These are phyloP conservation scores for Oenanthe melanoleuca DNA, from an alignment of 2,113 vertebrate genomes.

Conservation along the genomic window DNA sequence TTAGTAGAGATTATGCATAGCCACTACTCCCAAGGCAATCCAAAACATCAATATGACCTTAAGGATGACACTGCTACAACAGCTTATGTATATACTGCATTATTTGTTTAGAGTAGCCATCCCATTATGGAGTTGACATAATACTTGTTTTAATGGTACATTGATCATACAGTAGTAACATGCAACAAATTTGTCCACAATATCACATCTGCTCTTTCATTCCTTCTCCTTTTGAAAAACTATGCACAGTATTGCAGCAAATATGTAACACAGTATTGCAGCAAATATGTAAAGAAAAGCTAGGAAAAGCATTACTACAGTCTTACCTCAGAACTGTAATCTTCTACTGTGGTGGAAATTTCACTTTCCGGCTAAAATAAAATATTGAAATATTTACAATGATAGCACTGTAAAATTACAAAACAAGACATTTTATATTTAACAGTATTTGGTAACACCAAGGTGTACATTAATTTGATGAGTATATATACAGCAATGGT, in stretches of 20 bases:
- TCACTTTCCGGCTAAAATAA: conserved; percentile 90
- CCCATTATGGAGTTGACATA: background rate
- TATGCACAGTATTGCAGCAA: background rate
- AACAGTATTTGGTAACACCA: background rate
- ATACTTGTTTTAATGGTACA: background rate
- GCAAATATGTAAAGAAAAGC: background rate
- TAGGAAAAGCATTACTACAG: background rate
- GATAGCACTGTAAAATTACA: background rate
- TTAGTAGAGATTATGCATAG: background rate
- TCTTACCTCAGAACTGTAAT: conserved; percentile 96
- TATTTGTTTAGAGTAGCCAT: background rate
- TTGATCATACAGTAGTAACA: background rate
- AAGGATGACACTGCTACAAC: background rate
- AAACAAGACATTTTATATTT: background rate
- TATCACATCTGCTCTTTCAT: background rate
- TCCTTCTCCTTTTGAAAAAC: background rate
- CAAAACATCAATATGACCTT: background rate
- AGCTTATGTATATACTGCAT: background rate
- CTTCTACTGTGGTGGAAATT: conserved; percentile 91
- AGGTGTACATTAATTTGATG: background rate
- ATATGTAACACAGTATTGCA: background rate
- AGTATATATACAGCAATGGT: background rate
- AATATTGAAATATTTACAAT: conserved; percentile 59
- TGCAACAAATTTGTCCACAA: background rate
- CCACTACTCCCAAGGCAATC: background rate